Evolutionary conservation across 2,888 invertebrate species (phyloP), one percentile per base, ranked within the genome.

Genomic region (Pollenia amentaria): DNA sequence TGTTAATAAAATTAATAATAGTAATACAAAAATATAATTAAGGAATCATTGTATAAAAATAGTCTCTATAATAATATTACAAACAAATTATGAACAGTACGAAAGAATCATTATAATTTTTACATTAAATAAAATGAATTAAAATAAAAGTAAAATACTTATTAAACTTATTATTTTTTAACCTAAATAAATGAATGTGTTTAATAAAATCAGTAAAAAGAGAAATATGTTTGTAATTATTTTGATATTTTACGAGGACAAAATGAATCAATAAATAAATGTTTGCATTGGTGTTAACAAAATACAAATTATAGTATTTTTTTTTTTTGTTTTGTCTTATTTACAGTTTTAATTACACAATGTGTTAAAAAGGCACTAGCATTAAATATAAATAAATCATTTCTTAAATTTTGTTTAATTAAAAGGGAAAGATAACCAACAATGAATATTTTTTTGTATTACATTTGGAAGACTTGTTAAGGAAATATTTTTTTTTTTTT

Each of bases 311-410:
- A 48, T 48, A 46, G 29, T 29, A 29, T 0, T 2, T 29, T 29
- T 48, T 0, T 2, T 29, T 29, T 48, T 51, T 21, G 11, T n/a
- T 14, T 53, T 64, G 40, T 10, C 44, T 60, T 48, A 46, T 69
- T 40, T 16, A 46, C 40, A 53, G 48, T 21, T 46, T 75, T 16
- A 51, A 53, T 75, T 62, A 51, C 12, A 64, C 16, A 29, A 51
- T 48, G 40, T 75, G 42, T 82, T 53, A 69, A 48, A 44, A 69
- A 83, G 76, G 76, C 82, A 83, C 82, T 76, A 76, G 29, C 8
- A 8, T 76, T 64, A 18, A 48, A 48, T 40, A 73, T 16, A 72
- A 40, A 65, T 21, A 42, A n/a, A 76, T 38, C 14, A 55, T 16
- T 40, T 51, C 18, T 18, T 40, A 38, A 60, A 14, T 42, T 40